These are phyloP conservation scores for Acronicta aceris DNA, from an alignment of 2,888 invertebrate genomes.

Conservation along the genomic window DNA sequence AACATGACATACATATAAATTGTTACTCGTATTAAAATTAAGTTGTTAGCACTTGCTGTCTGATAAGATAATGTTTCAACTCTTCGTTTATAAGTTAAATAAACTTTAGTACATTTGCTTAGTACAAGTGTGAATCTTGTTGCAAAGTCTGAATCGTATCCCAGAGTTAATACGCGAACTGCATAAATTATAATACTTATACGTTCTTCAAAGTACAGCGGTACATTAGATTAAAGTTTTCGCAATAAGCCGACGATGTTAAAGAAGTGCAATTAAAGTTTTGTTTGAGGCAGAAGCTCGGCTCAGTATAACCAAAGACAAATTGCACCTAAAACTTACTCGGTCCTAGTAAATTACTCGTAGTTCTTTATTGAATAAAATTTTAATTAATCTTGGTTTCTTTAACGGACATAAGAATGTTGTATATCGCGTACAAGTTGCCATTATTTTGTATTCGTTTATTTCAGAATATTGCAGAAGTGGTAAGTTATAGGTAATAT, in stretches of 20 bases:
- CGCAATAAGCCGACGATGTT: conserved; percentile 30
- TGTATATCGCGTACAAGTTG: neutral
- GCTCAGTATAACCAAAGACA: conserved; percentile 37
- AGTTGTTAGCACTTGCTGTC: too few relatives aligned
- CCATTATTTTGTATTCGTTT: neutral
- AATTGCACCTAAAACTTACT: conserved; percentile 44
- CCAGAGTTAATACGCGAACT: conserved; percentile 20
- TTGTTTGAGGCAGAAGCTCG: conserved; percentile 37
- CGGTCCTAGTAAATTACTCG: conserved; percentile 18
- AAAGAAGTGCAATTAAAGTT: conserved; percentile 55
- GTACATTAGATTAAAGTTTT: conserved; percentile 34
- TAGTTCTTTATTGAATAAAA: conserved; percentile 8
- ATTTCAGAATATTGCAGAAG: too few relatives aligned
- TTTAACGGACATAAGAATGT: neutral
- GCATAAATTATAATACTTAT: conserved; percentile 15
- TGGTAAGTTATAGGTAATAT: too few relatives aligned
- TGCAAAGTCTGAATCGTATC: conserved; percentile 6
- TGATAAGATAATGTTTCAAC: too few relatives aligned
- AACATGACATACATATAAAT: too few relatives aligned
- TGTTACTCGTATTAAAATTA: too few relatives aligned
- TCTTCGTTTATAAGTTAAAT: too few relatives aligned
- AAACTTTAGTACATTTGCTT: too few relatives aligned
- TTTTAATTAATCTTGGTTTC: neutral
- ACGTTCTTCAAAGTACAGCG: conserved; percentile 15
- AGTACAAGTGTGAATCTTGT: conserved; percentile 14